These are phyloP conservation scores for Cydia amplana DNA, from an alignment of 1,140 invertebrate species.

Conservation along the genomic window DNA sequence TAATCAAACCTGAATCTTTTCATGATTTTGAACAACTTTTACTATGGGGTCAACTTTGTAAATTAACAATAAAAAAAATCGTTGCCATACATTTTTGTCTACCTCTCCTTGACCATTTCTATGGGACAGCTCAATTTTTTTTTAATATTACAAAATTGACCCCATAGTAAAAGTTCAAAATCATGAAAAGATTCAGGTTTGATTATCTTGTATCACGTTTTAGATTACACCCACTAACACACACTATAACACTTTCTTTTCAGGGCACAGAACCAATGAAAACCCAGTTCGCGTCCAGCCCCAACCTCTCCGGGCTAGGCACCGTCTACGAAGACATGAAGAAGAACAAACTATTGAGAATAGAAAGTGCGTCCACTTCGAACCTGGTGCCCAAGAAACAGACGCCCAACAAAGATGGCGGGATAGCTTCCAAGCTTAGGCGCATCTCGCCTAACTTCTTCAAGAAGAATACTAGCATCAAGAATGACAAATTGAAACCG, in stretches of 20 bases:
- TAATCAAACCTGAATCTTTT: too few species aligned
- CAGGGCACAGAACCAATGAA: constrained; percentile 57
- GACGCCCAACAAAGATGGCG: constrained; percentile 41
- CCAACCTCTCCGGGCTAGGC: constrained; percentile 57
- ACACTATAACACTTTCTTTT: constrained; percentile 37
- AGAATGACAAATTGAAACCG: constrained; percentile 48
- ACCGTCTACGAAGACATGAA: constrained; percentile 48
- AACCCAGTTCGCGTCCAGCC: constrained; percentile 66
- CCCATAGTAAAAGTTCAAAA: too few species aligned
- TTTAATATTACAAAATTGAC: too few species aligned
- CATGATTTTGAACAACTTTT: too few species aligned
- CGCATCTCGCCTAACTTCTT: constrained; percentile 64
- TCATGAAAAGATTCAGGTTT: too few species aligned
- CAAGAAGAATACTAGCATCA: constrained; percentile 49
- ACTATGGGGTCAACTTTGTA: too few species aligned
- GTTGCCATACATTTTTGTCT: too few species aligned
- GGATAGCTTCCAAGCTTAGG: constrained; percentile 50
- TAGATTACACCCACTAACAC: too few species aligned
- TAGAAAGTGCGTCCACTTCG: constrained; percentile 64
- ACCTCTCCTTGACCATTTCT: too few species aligned
- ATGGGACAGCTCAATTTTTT: too few species aligned
- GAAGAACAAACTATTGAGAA: constrained; percentile 49
- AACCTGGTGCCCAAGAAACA: constrained; percentile 47
- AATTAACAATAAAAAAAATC: too few species aligned
- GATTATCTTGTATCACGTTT: too few species aligned